phyloP scores from a whole-genome alignment of 2,888 invertebrate genomes.

The Apamea crenata region DNA sequence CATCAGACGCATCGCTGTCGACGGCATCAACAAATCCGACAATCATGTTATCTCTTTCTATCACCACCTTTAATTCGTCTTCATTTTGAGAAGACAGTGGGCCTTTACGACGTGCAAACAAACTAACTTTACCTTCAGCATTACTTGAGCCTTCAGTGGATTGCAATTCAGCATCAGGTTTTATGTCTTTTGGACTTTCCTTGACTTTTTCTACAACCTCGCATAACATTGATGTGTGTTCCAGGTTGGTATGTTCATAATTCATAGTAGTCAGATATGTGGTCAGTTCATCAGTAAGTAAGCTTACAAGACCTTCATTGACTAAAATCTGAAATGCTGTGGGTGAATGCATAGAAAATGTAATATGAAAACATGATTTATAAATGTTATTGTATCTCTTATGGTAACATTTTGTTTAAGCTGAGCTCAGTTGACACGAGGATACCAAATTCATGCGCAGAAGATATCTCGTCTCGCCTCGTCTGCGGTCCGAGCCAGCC shows the following conservation, averaged over 20 bases:
- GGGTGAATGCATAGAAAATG: neutral
- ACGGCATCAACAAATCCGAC: conserved; percentile 85
- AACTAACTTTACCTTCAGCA: conserved; percentile 68
- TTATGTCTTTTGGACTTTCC: conserved; percentile 48
- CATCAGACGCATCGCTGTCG: conserved; percentile 84
- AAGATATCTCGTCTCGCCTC: neutral
- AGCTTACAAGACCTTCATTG: conserved; percentile 84
- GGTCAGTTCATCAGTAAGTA: conserved; percentile 84
- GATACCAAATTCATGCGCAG: neutral
- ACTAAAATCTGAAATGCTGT: conserved; percentile 86
- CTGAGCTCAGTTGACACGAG: neutral
- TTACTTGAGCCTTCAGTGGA: conserved; percentile 49
- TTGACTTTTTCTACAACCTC: conserved; percentile 65
- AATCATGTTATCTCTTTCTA: conserved; percentile 88
- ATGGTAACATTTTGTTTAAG: neutral
- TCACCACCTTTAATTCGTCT: conserved; percentile 85
- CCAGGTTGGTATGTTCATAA: conserved; percentile 80
- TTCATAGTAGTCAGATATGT: conserved; percentile 84
- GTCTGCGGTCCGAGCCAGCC: neutral
- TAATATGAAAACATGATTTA: neutral
- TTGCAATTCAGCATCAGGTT: conserved; percentile 45
- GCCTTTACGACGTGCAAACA: conserved; percentile 79
- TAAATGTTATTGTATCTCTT: neutral
- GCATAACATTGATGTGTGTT: conserved; percentile 65
- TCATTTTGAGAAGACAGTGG: conserved; percentile 75